These are phyloP conservation scores for Nomada fabriciana DNA, from an alignment of 2,888 invertebrate genomes.

Conservation along the genomic window DNA sequence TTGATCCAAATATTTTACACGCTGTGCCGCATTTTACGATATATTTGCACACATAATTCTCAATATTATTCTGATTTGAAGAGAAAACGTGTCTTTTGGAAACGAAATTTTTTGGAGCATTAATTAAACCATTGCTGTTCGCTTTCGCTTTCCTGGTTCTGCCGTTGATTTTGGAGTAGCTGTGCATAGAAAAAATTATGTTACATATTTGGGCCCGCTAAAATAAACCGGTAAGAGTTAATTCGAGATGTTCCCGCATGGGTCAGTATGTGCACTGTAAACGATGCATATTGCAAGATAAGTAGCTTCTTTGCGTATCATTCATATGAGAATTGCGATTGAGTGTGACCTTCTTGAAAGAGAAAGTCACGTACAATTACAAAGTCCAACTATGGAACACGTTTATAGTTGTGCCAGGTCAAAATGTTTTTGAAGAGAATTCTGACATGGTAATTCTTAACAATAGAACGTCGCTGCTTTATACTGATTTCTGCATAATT, in stretches of 20 bases:
- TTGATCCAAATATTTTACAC: no score
- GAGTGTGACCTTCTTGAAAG: slow-evolving; percentile 26
- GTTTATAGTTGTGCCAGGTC: slow-evolving; percentile 6
- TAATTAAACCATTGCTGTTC: no score
- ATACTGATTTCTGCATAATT: background rate
- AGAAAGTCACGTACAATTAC: slow-evolving; percentile 30
- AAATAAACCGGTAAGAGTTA: background rate
- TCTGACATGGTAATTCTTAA: background rate
- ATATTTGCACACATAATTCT: no score
- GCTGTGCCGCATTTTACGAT: no score
- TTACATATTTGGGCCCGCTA: background rate
- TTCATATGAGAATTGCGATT: slow-evolving; percentile 23
- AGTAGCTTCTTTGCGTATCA: slow-evolving; percentile 15
- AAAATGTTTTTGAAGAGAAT: slow-evolving; percentile 1
- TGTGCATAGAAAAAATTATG: background rate
- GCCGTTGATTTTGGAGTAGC: background rate
- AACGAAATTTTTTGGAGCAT: no score
- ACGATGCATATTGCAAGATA: slow-evolving; percentile 17
- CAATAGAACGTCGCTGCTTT: background rate
- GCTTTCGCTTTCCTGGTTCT: no score
- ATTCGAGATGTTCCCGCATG: slow-evolving; percentile 1
- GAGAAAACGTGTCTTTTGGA: no score
- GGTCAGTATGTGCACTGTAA: background rate
- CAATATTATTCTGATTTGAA: no score
- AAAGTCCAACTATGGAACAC: slow-evolving; percentile 11